Percentiles rank a stretch among this genome's conserved stretches.
Conservation (phyloP, 2,797 vertebrate genomes). For the Fistularia commersonii region DNA sequence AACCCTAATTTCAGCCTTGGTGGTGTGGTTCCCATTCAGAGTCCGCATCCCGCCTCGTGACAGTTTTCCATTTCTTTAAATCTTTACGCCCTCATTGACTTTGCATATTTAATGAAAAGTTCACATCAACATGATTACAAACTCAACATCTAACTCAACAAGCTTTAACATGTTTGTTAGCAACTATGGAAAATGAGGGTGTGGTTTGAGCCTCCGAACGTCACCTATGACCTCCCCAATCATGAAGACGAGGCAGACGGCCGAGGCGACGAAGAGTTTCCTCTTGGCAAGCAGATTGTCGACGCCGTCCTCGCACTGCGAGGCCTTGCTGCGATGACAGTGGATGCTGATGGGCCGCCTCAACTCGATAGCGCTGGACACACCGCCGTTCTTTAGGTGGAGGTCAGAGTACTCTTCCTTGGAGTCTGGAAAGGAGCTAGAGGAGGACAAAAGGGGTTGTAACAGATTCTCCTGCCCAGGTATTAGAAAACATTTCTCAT, state of each 20-base stretch:
- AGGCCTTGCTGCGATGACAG: conserved; percentile 70
- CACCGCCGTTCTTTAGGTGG: conserved; percentile 65
- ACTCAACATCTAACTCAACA: too few species aligned
- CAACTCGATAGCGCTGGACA: conserved; percentile 71
- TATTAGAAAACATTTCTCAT: neutral
- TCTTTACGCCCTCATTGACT: too few species aligned
- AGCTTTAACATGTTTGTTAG: too few species aligned
- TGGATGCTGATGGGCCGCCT: conserved; percentile 60
- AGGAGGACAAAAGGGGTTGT: neutral
- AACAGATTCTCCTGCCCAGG: neutral
- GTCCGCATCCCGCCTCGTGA: too few species aligned
- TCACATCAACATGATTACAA: too few species aligned
- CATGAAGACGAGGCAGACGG: conserved; percentile 92
- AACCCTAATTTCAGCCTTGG: too few species aligned
- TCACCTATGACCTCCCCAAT: conserved; percentile 91
- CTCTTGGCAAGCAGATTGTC: conserved; percentile 79
- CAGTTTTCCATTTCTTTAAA: too few species aligned
- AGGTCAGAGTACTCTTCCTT: conserved; percentile 59
- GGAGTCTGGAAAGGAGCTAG: conserved; percentile 82
- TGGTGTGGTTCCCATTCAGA: too few species aligned
- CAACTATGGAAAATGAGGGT: too few species aligned
- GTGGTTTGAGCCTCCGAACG: too few species aligned
- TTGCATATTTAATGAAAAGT: too few species aligned
- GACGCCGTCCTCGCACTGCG: conserved; percentile 43
- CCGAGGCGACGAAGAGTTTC: conserved; percentile 87